These are phyloP conservation scores for Pyrochroa serraticornis DNA, from an alignment of 2,888 invertebrate genomes.

Conservation along the genomic window DNA sequence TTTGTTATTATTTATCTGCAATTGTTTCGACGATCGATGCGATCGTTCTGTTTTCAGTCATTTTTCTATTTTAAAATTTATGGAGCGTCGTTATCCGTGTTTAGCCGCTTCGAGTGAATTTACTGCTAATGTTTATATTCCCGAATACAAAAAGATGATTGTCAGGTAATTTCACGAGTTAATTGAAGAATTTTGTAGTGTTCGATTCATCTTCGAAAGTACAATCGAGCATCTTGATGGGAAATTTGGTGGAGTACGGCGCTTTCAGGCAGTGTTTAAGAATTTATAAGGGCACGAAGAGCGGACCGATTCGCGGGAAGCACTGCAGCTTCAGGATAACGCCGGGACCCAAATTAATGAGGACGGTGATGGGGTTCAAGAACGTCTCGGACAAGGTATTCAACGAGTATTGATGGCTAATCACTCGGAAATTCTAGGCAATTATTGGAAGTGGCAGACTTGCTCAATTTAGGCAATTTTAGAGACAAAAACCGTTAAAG, in stretches of 20 bases:
- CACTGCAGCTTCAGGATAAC: constrained; percentile 49
- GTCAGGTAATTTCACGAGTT: constrained; percentile 3
- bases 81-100: too few species aligned
- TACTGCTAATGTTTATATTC: not conserved
- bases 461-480: too few species aligned
- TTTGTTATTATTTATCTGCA: too few species aligned
- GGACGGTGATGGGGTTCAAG: constrained; percentile 40
- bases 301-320: constrained; percentile 53
- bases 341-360: constrained; percentile 37
- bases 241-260: constrained; percentile 58
- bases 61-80: too few species aligned
- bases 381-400: constrained; percentile 43
- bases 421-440: too few species aligned
- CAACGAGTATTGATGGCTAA: too few species aligned
- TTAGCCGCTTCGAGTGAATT: too few species aligned
- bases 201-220: constrained; percentile 60
- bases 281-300: constrained; percentile 38
- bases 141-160: not conserved
- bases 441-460: too few species aligned
- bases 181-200: constrained; percentile 53
- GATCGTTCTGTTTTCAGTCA: too few species aligned
- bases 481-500: too few species aligned
- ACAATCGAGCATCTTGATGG: constrained; percentile 57
- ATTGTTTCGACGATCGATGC: too few species aligned
- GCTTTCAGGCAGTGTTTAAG: constrained; percentile 58